Base-by-base conservation (phyloP, 2,888 invertebrate species). In the Clivina fossor region DNA sequence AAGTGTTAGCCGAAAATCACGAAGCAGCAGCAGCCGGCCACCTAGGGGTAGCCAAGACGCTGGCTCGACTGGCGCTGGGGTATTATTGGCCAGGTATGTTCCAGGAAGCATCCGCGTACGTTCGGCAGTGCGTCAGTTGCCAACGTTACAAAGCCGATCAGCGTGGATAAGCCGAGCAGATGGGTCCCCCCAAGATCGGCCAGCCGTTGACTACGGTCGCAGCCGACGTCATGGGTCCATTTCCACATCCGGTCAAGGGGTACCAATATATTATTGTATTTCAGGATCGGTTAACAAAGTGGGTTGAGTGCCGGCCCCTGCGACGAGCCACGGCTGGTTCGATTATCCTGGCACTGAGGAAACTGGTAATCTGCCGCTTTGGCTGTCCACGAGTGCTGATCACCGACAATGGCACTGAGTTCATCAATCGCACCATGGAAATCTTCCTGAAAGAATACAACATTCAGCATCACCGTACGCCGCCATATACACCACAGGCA, bases 401-500 rank as follows among this genome's bases (percentile, higher is more conserved):
- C 7, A 26, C 32, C 16, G 51, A 49, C 18, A 53, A 53, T 15
- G 44, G 44, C 4, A 38, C 48, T 60, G 3, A 43, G 40, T 15
- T 61, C 64, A 1, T 38, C 64, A 5, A 37, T 58, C 4, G 43
- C 2, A 9, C 8, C 3, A n/a, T 41, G 3, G 26, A 24, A 2
- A 41, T 20, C 2, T 20, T 40, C 13, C n/a, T 40, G 22, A 4
- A 7, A 4, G 4, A 26, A n/a, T 13, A 9, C 8, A 32, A 40
- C 4, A 48, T 55, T 11, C 2, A 24, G 3, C 54, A 60, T 26
- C 49, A 47, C 1, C 37, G 20, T 3, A 66, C 63, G 0, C 64
- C 66, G 0, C 58, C 61, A 1, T 67, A 69, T 43, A 53, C 63
- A 4, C 63, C 64, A n/a, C n/a, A n/a, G n/a, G n/a, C n/a, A n/a